Base-by-base conservation (phyloP, 2,888 invertebrate species). In the Drosophila anceps region DNA sequence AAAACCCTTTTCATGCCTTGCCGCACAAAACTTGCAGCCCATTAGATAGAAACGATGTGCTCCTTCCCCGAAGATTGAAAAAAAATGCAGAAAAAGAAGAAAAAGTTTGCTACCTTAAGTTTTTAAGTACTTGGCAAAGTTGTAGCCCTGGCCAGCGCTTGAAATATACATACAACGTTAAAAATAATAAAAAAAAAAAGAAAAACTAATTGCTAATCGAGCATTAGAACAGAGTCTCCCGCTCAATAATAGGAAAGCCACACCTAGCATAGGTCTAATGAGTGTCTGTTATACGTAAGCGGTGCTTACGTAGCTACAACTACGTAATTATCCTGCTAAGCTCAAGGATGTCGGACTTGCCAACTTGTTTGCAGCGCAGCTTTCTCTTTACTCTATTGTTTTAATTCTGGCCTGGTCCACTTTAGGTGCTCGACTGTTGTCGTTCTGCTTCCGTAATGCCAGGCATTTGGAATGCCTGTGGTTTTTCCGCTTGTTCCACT, bases 181-280 rank as follows among this genome's bases (percentile, higher is more conserved):
- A 73, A 73, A 79, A 87, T 76, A 82, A 79, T 79, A 77, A 77
- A n/a, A n/a, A n/a, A n/a, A n/a, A n/a, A n/a, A n/a, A n/a, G n/a
- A 79, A 87, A 77, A 75, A 76, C 81, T 74, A 81, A 85, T 85
- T 85, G 78, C 80, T 88, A 88, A 88, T 84, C 78, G 83, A 73
- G 88, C 72, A 73, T 73, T 76, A 61, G 61, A 73, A 27, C 12
- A 12, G 7, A 13, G n/a, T 54, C 20, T 5, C 20, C 20, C 2
- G 9, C 31, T 15, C 31, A 7, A 50, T 50, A 18, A 31, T 31
- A 6, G 29, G 29, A 41, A 18, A 24, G 37, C 41, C 37, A 51
- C 60, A 24, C 48, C 59, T 62, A 41, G 39, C 33, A 44, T 27
- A 48, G 39, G 48, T 51, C 44, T 44, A 60, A 53, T 54, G 68